Evolutionary conservation across 1,140 invertebrate species (phyloP), one percentile per base, ranked within the genome.

Genomic region (Cotesia chilonis): DNA sequence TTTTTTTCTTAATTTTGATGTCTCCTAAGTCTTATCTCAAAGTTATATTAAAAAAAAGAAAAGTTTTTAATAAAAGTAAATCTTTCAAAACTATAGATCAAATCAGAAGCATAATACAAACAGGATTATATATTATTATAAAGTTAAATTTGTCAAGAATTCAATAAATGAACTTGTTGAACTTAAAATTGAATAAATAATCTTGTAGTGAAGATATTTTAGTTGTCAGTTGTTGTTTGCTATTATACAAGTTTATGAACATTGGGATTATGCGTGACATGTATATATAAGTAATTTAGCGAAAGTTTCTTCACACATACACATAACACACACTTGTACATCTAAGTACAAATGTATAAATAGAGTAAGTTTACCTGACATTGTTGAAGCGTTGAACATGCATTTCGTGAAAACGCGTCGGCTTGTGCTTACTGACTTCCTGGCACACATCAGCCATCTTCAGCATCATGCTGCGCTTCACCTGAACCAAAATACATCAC

Each of bases 371-470:
- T 84, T 83, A 94, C 93, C 92, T 94, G 76, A 99, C 97, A 83
- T 97, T 97, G 81, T 98, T 97, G 83, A 99, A 96, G n/a, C 96
- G 88, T 80, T 98, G 95, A 7, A 99, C 96, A 85, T 98, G 98
- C 90, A 99, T 94, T 82, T 98, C 96, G 81, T 98, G 96, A 83
- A 98, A 99, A 59, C 94, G 89, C 1, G 90, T 93, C 79, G 93
- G 92, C 68, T 93, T 92, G 36, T 89, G 89, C n/a, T 88, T 87
- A 17, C 84, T 88, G 9, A 84, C 89, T 76, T 94, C 92, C 75
- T 94, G 92, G 81, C 94, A 95, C 7, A 93, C 94, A 80, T 95
- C 93, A 0, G 94, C 94, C 94, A 96, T 96, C 87, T 96, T 96
- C 61, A 96, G 85, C 94, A 96, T 96, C 73, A 96, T 96, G 74